These are phyloP conservation scores for Aplysina aerophoba DNA, from an alignment of 37 sponge, comb jelly and placozoan species.

Conservation along the genomic window DNA sequence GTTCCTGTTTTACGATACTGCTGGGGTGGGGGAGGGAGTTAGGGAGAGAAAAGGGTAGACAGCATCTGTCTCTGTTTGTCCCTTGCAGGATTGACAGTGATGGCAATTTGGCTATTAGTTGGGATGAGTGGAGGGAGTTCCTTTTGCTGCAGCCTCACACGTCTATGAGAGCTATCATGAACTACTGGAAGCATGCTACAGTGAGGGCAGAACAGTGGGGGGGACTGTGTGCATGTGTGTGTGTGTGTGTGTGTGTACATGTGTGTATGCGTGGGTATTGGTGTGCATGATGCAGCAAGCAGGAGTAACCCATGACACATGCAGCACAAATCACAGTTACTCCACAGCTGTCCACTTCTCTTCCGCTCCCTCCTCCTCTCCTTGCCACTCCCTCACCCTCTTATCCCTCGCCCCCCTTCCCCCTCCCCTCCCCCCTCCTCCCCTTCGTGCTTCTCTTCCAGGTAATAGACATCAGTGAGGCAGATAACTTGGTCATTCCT, in stretches of 20 bases:
- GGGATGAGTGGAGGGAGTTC: slow-evolving; percentile 96
- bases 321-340: background rate
- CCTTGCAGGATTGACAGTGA: slow-evolving; percentile 82
- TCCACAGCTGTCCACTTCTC: background rate
- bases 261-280: too few species aligned
- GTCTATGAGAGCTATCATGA: slow-evolving; percentile 58
- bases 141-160: slow-evolving; percentile 86
- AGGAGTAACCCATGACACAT: background rate
- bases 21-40: background rate
- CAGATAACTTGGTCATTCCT: slow-evolving; percentile 67
- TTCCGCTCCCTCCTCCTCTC: background rate
- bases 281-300: background rate
- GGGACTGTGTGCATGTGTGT: slow-evolving; percentile 12
- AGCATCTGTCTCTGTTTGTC: too few species aligned
- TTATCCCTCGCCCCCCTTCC: background rate
- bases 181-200: slow-evolving; percentile 75
- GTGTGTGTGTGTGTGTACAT: background rate
- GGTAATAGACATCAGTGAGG: slow-evolving; percentile 71
- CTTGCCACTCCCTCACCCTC: too few species aligned
- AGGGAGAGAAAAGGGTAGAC: slow-evolving; percentile 1
- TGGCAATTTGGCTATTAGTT: slow-evolving; percentile 80
- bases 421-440: background rate
- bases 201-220: slow-evolving; percentile 41
- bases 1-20: background rate
- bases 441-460: slow-evolving; percentile 37